Evolutionary conservation across 2,797 vertebrate genomes (phyloP), one percentile per base, ranked within the genome.

Genomic region (Premnoplex brunnescens): DNA sequence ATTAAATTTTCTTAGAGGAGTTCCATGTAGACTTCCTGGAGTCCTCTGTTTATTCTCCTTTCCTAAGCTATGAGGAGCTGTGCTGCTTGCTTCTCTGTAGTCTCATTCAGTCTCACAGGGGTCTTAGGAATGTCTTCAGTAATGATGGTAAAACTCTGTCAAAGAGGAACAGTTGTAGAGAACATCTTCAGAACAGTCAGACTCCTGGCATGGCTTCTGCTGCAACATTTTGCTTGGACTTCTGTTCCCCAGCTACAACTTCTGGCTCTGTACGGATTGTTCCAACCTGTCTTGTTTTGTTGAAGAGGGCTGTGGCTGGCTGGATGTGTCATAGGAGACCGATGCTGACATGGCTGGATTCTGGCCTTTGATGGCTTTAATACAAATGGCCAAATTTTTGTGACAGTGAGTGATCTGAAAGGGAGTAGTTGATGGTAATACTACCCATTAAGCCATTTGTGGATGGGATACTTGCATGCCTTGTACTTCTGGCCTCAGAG

Each of bases 311-410:
- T 4, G 3, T 55, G 46, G 9, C 55, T 52, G 13, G 16, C 63
- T 52, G 48, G 16, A 6, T 60, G 37, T 37, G 21, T 74, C 32
- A 44, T 39, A 63, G 39, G 43, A 69, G 56, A 46, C 7, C 0
- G 3, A 7, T 7, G 11, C 18, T 27, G 8, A 19, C 2, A 0
- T 17, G 18, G 36, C 43, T 0, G 1, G 10, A n/a, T 79, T 54
- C 36, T 60, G 34, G 26, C 49, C 67, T 72, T 75, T 52, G 58
- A 20, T 94, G 72, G 8, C 55, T 73, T 64, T 80, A 44, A 22
- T 22, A n/a, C 12, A 37, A 26, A 64, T 22, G 16, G 30, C 28
- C 23, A 59, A 46, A 12, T 60, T 74, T 64, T 84, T 37, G 30
- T 49, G 54, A 18, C 28, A 6, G 6, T 17, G 44, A 59, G 48